Evolutionary conservation across 2,113 vertebrate species (phyloP).

Genomic region (Sander vitreus): DNA sequence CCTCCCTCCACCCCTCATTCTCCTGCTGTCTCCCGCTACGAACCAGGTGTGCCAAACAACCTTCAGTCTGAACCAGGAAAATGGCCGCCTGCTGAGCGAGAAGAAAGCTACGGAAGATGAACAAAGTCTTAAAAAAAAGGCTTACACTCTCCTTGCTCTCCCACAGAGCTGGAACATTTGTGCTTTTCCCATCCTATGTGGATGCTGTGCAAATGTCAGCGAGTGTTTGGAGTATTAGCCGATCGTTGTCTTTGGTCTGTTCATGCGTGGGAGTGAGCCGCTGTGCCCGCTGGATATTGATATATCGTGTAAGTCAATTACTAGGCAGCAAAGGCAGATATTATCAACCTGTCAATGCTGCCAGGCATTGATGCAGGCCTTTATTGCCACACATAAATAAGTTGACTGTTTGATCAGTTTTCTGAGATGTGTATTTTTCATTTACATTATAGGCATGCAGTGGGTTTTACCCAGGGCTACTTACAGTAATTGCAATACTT

Average conservation of each 20-base stretch:
- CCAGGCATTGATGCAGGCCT: conserved; percentile 6
- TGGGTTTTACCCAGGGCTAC: neutral
- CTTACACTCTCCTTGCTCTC: conserved; percentile 40
- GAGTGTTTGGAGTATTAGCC: conserved; percentile 66
- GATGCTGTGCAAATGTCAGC: conserved; percentile 75
- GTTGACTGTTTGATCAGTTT: conserved; percentile 7
- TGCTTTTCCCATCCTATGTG: conserved; percentile 54
- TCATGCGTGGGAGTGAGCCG: conserved; percentile 42
- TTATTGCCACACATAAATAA: neutral
- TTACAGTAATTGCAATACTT: neutral
- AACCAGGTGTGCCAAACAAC: conserved; percentile 72
- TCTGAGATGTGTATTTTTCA: conserved; percentile 20
- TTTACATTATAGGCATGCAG: neutral
- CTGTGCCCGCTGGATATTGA: conserved; percentile 56
- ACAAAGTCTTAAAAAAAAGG: conserved; percentile 64
- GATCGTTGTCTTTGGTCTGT: conserved; percentile 58
- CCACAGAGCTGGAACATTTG: conserved; percentile 58
- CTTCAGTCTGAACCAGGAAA: conserved; percentile 59
- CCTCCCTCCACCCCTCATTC: conserved; percentile 55
- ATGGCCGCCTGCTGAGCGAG: conserved; percentile 55
- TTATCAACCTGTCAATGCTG: conserved; percentile 35
- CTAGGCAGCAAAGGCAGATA: conserved; percentile 40
- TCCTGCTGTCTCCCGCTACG: conserved; percentile 55
- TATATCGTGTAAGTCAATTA: conserved; percentile 47
- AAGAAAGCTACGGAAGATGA: conserved; percentile 64